Percentiles rank a stretch among this genome's conserved stretches.
phyloP scores from a whole-genome alignment of 2,888 invertebrate genomes.

The Tetragonisca angustula region DNA sequence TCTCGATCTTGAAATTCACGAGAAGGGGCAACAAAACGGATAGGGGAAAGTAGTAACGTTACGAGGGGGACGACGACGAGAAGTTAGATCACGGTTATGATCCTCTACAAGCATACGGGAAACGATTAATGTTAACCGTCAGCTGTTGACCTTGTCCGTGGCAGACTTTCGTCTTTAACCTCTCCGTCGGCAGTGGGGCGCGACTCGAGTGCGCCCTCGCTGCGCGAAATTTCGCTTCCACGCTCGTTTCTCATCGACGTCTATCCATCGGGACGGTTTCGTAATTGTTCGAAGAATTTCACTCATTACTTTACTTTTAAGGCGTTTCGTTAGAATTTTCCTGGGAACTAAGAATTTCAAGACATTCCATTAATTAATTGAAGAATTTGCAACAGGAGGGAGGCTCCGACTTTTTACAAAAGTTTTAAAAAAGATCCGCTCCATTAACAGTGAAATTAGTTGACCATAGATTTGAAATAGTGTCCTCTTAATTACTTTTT shows the following conservation, averaged over 20 bases:
- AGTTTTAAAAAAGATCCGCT: too few species aligned
- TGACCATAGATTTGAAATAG: too few species aligned
- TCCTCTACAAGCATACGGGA: neutral
- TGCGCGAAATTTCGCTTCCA: constrained; percentile 8
- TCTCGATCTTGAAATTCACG: neutral
- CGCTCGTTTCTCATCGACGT: constrained; percentile 4
- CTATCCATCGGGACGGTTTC: neutral
- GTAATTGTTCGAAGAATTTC: neutral
- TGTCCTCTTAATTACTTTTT: too few species aligned
- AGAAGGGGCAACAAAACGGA: neutral
- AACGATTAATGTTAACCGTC: constrained; percentile 45
- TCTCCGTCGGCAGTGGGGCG: neutral
- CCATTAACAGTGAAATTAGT: too few species aligned
- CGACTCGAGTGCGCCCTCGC: neutral
- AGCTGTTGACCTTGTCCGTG: constrained; percentile 52
- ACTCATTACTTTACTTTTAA: neutral
- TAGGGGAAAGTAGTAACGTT: neutral
- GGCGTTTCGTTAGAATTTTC: neutral
- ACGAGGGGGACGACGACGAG: neutral
- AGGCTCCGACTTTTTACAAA: too few species aligned
- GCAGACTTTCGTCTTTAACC: constrained; percentile 38
- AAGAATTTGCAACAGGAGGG: too few species aligned
- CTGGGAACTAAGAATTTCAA: too few species aligned
- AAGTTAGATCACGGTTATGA: constrained; percentile 24
- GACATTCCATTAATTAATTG: neutral